Conservation (phyloP, 1,140 invertebrate genomes). For the Reticulitermes speratus region DNA sequence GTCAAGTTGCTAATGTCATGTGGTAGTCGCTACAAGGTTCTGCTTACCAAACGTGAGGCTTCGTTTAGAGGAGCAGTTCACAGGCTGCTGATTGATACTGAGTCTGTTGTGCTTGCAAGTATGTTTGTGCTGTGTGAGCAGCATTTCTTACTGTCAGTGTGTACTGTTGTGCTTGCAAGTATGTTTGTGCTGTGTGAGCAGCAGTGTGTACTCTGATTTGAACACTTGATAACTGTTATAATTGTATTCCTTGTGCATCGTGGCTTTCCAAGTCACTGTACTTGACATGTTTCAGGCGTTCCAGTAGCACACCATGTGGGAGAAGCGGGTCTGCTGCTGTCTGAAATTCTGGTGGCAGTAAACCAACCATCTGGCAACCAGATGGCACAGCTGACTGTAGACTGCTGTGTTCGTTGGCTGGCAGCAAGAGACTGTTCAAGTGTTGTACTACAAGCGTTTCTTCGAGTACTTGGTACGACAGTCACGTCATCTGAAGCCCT, state of each 20-base stretch:
- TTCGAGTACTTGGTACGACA: slow-evolving; percentile 48
- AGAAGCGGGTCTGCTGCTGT: slow-evolving; percentile 52
- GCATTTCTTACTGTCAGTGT: too few species aligned
- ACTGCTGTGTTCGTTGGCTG: slow-evolving; percentile 45
- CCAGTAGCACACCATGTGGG: slow-evolving; percentile 53
- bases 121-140: slow-evolving; percentile 39
- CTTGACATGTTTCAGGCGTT: slow-evolving; percentile 43
- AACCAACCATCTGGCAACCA: slow-evolving; percentile 46
- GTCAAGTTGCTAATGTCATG: slow-evolving; percentile 60
- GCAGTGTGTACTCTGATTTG: too few species aligned
- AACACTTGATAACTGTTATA: too few species aligned
- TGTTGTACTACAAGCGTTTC: slow-evolving; percentile 49
- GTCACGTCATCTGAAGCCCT: slow-evolving; percentile 49
- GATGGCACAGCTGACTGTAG: slow-evolving; percentile 37
- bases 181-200: slow-evolving; percentile 39
- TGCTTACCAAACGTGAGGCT: slow-evolving; percentile 51
- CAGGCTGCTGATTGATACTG: slow-evolving; percentile 60
- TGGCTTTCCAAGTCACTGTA: too few species aligned
- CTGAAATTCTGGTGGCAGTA: slow-evolving; percentile 51
- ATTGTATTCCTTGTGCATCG: too few species aligned
- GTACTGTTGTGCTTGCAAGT: slow-evolving; percentile 56
- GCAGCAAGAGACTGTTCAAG: slow-evolving; percentile 47
- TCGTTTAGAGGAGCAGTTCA: slow-evolving; percentile 55
- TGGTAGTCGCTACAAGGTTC: slow-evolving; percentile 55
- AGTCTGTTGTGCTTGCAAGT: slow-evolving; percentile 57